Evolutionary conservation across 2,797 vertebrate genomes (phyloP), one percentile per base, ranked within the genome.

Genomic region (Protosalanx chinensis): DNA sequence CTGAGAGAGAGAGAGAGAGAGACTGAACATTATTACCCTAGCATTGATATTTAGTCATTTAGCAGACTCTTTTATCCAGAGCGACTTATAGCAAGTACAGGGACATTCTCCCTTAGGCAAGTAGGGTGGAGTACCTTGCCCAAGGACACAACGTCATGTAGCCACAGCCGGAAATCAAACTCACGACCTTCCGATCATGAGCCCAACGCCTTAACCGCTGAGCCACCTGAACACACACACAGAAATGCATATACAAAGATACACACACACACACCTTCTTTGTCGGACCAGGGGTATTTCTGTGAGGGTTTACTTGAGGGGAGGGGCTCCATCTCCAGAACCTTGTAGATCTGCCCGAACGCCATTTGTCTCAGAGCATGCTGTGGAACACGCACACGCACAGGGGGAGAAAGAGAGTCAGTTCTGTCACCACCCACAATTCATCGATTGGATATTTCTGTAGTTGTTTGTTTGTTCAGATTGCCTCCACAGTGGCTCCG

Each of bases 281-380:
- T 98, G 81, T 99, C 96, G 85, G 92, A 92, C 97, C 97, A 98
- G 29, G 95, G 94, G 82, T 95, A 98, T 91, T 98, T 99, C 90
- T 98, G 97, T 85, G 95, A 95, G 67, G 96, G 95, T 88, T 98
- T 99, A 91, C 94, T 97, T 85, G 96, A 97, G 71, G 96, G 96
- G 72, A 99, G 95, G 67, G 97, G 96, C 67, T 99, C 97, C 97
- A 98, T 99, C 85, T 98, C 97, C 89, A 99, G 85, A 80, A 99
- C 96, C 88, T 97, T 98, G 90, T 96, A 97, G 89, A 98, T 97
- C 87, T 99, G 96, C 82, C 96, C 97, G 71, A 99, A 99, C 4
- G 97, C 97, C 89, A 97, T 96, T 78, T 97, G 93, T 86, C 97
- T 94, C 81, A 99, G 93, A 51, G 96, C 93, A 27, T 95, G 96